These are phyloP conservation scores for Idris sp. DNA, from an alignment of 1,140 invertebrate species.

Conservation along the genomic window DNA sequence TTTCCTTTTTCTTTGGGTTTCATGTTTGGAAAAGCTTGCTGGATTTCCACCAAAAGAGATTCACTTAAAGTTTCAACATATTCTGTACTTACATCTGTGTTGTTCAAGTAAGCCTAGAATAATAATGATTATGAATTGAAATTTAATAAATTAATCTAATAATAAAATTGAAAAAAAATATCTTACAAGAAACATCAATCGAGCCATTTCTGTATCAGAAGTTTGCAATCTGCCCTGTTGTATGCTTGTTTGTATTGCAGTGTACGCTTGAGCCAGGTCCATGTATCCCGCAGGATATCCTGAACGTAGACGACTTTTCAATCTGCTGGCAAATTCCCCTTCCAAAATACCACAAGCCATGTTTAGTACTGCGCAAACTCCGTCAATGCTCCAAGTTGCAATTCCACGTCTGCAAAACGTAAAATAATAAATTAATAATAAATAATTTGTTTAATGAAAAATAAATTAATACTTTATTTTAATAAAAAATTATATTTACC, in stretches of 20 bases:
- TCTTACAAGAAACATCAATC: constrained; percentile 84
- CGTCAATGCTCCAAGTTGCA: constrained; percentile 94
- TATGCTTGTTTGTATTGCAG: constrained; percentile 88
- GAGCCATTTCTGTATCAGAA: constrained; percentile 88
- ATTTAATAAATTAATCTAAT: constrained; percentile 1
- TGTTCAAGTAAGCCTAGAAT: constrained; percentile 91
- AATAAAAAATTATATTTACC: constrained; percentile 77
- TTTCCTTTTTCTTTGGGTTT: constrained; percentile 83
- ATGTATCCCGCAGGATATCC: constrained; percentile 93
- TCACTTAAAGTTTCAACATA: constrained; percentile 90
- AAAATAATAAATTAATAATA: constrained; percentile 54
- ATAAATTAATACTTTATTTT: constrained; percentile 1
- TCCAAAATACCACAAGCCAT: constrained; percentile 94
- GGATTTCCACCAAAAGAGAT: constrained; percentile 85
- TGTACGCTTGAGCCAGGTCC: constrained; percentile 88
- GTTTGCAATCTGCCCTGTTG: constrained; percentile 90
- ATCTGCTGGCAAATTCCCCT: constrained; percentile 88
- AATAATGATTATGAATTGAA: constrained; percentile 23
- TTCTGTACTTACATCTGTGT: constrained; percentile 94
- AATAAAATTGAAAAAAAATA: no score
- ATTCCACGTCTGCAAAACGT: constrained; percentile 91
- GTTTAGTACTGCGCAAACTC: constrained; percentile 97
- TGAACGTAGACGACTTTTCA: constrained; percentile 86
- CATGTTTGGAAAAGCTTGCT: constrained; percentile 81
- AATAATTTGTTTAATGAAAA: constrained; percentile 2